Evolutionary conservation across 2,113 vertebrate species (phyloP).

Genomic region (Corythoichthys haematopterus): DNA sequence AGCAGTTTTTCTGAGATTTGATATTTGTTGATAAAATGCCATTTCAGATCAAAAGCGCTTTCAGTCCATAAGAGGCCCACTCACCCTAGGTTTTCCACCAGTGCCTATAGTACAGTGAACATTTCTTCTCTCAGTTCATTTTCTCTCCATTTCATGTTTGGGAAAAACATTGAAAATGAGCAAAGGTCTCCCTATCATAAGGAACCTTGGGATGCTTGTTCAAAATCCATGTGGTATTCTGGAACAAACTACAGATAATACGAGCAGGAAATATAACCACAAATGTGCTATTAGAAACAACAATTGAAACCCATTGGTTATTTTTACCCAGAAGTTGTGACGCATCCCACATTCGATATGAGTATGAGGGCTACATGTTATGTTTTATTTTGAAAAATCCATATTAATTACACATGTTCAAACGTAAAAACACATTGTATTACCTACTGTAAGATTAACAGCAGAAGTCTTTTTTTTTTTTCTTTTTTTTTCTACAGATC

Average conservation of each 20-base stretch:
- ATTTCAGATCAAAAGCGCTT: not conserved
- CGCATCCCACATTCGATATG: slow-evolving; percentile 10
- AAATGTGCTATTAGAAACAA: slow-evolving; percentile 13
- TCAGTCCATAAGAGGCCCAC: not conserved
- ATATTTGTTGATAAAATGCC: not conserved
- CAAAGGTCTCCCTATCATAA: not conserved
- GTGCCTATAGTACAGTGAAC: not conserved
- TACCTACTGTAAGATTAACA: not conserved
- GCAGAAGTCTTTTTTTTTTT: slow-evolving; percentile 6
- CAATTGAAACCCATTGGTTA: slow-evolving; percentile 3
- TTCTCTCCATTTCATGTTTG: not conserved
- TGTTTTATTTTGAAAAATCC: not conserved
- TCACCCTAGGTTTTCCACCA: not conserved
- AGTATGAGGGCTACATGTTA: slow-evolving; percentile 6
- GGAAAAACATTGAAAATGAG: not conserved
- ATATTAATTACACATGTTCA: not conserved
- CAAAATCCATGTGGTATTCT: slow-evolving; percentile 14
- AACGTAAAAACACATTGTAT: not conserved
- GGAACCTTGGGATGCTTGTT: not conserved
- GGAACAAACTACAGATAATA: slow-evolving; percentile 17
- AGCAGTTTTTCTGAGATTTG: not conserved
- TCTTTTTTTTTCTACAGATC: slow-evolving; percentile 11
- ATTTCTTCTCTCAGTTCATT: not conserved
- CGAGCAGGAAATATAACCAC: slow-evolving; percentile 18
- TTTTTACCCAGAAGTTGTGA: slow-evolving; percentile 7